Evolutionary conservation across 2,888 invertebrate genomes (phyloP), one percentile per base, ranked within the genome.

Genomic region (Podabrus alpinus): DNA sequence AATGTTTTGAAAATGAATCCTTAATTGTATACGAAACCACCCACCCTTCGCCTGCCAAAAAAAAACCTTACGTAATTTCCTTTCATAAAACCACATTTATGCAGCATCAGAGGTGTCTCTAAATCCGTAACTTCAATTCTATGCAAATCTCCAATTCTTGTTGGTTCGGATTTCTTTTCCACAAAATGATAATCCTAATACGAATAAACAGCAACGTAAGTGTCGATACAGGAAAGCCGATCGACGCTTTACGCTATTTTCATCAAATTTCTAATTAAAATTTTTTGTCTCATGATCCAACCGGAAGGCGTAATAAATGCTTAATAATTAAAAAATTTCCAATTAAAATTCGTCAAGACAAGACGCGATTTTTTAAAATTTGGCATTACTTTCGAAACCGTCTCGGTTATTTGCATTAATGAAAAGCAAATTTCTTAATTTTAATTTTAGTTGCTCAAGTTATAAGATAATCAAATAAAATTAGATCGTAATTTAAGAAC

Each of bases 91-190:
- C n/a, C n/a, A 45, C 64, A 69, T 69, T 69, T 21, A 59, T 66
- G 59, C 15, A 59, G 60, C 59, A 24, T 59, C 29, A 61, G 29
- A 72, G 68, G 68, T 59, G 75, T 25, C 15, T 15, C 66, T 24
- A 70, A 68, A 66, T 68, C 72, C 60, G 73, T 69, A 75, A 75
- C 71, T 71, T 69, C 71, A 77, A 75, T 75, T 75, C 75, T 73
- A 75, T 77, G 77, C 69, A 77, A 77, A 77, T 75, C 72, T 66
- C 71, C 69, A 45, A 71, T 45, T 45, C 45, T 45, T 71, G 76
- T 15, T 25, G 25, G 25, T 21, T 66, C 25, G 25, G 67, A 25
- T 67, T 16, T 29, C 25, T 29, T 29, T 13, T 16, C 15, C 67
- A 13, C n/a, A 45, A 45, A 45, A 45, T n/a, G n/a, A 45, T 45